Conservation (phyloP, 2,888 invertebrate genomes). For the Drosophila infuscata region DNA sequence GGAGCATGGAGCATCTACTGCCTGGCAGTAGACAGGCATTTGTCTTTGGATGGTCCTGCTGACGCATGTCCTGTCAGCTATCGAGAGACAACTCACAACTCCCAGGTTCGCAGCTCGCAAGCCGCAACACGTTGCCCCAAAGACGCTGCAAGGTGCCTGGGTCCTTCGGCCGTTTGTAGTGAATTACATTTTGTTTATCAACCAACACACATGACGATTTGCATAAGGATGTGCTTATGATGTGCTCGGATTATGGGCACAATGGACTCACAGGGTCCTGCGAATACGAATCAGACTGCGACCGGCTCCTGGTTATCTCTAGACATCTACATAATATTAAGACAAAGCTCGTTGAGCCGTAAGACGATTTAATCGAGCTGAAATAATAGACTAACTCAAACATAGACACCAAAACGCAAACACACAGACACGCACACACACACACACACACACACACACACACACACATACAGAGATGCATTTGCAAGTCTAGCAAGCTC, state of each 20-base stretch:
- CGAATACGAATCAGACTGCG: constrained; percentile 10
- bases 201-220: constrained; percentile 63
- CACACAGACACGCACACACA: constrained; percentile 12
- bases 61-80: constrained; percentile 57
- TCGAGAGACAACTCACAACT: constrained; percentile 36
- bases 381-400: constrained; percentile 76
- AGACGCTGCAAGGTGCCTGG: constrained; percentile 64
- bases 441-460: constrained; percentile 1
- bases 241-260: constrained; percentile 72
- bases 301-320: constrained; percentile 55
- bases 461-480: constrained; percentile 18
- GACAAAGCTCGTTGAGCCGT: constrained; percentile 79
- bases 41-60: constrained; percentile 46
- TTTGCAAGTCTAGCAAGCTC: constrained; percentile 42
- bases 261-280: constrained; percentile 61
- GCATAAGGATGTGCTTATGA: constrained; percentile 78
- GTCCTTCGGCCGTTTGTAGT: constrained; percentile 61
- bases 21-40: constrained; percentile 61
- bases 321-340: constrained; percentile 79
- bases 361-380: constrained; percentile 81
- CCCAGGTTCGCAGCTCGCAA: constrained; percentile 35
- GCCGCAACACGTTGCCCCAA: constrained; percentile 76
- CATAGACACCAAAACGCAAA: constrained; percentile 28
- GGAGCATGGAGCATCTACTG: constrained; percentile 11
- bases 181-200: constrained; percentile 81